Evolutionary conservation across 23 tunicate genomes (phyloP).

Genomic region (Botrylloides violaceus): DNA sequence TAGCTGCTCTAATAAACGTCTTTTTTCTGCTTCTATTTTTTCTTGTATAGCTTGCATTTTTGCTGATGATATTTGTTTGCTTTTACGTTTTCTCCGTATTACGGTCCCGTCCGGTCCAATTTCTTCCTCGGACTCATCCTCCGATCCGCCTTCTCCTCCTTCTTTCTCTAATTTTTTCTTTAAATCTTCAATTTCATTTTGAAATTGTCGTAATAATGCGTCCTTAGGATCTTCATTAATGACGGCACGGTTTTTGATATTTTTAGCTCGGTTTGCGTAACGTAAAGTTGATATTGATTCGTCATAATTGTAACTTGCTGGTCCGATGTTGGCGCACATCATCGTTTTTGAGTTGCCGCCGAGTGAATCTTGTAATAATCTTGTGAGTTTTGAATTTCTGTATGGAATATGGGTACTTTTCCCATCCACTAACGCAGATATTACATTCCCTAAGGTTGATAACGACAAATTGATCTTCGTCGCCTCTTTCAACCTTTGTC

Average conservation of each 20-base stretch:
- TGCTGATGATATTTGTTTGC: conserved; percentile 22
- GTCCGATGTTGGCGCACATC: conserved; percentile 99
- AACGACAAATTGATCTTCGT: conserved; percentile 94
- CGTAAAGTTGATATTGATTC: conserved; percentile 95
- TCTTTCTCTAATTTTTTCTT: conserved; percentile 60
- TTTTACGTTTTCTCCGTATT: conserved; percentile 49
- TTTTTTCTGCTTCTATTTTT: conserved; percentile 67
- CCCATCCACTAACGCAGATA: conserved; percentile 98
- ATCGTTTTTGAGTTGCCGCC: conserved; percentile 99
- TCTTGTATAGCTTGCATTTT: conserved; percentile 59
- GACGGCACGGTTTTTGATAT: conserved; percentile 91
- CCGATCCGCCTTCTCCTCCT: conserved; percentile 36
- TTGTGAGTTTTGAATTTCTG: conserved; percentile 88
- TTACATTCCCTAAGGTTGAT: conserved; percentile 98
- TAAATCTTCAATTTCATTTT: conserved; percentile 88
- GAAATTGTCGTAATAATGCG: conserved; percentile 90
- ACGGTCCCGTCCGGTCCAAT: conserved; percentile 53
- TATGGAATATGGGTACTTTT: conserved; percentile 99
- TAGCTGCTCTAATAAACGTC: conserved; percentile 64
- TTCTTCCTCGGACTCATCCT: conserved; percentile 52
- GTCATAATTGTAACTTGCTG: conserved; percentile 94
- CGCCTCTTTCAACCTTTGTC: conserved; percentile 96
- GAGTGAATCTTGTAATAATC: conserved; percentile 94
- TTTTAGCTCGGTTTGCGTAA: conserved; percentile 97
- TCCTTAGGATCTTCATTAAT: conserved; percentile 99